A percentile compares a stretch with the other conserved stretches of the same genome.
These are phyloP conservation scores for Gonatopus flavifemur DNA, from an alignment of 1,140 invertebrate species.

Conservation along the genomic window DNA sequence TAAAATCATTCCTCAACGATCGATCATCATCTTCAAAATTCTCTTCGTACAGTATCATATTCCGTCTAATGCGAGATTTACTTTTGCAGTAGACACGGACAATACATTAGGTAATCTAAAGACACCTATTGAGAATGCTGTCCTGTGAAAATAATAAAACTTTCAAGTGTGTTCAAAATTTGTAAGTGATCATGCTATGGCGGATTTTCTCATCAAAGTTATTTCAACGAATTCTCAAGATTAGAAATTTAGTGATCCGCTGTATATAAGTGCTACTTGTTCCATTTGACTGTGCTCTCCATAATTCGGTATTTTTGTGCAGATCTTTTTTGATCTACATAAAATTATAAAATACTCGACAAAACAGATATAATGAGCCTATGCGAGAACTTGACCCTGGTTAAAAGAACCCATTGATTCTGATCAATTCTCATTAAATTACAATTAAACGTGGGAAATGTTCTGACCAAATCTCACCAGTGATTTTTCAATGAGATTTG, in stretches of 20 bases:
- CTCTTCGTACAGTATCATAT: not conserved
- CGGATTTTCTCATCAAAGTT: conserved; percentile 13
- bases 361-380: too few species aligned
- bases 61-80: conserved; percentile 31
- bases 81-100: conserved; percentile 51
- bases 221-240: conserved; percentile 19
- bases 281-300: too few species aligned
- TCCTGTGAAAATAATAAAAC: conserved; percentile 44
- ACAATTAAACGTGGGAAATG: too few species aligned
- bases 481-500: too few species aligned
- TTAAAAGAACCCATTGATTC: too few species aligned
- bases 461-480: too few species aligned
- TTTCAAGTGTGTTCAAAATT: conserved; percentile 42
- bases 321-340: too few species aligned
- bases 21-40: not conserved
- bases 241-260: conserved; percentile 19
- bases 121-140: conserved; percentile 48
- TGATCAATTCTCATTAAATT: too few species aligned
- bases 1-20: not conserved
- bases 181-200: conserved; percentile 54
- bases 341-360: too few species aligned
- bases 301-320: too few species aligned
- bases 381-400: too few species aligned
- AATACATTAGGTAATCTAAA: conserved; percentile 54
- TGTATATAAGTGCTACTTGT: conserved; percentile 31